Evolutionary conservation across 2,797 vertebrate genomes (phyloP), one percentile per base, ranked within the genome.

Genomic region (Trematomus bernacchii): DNA sequence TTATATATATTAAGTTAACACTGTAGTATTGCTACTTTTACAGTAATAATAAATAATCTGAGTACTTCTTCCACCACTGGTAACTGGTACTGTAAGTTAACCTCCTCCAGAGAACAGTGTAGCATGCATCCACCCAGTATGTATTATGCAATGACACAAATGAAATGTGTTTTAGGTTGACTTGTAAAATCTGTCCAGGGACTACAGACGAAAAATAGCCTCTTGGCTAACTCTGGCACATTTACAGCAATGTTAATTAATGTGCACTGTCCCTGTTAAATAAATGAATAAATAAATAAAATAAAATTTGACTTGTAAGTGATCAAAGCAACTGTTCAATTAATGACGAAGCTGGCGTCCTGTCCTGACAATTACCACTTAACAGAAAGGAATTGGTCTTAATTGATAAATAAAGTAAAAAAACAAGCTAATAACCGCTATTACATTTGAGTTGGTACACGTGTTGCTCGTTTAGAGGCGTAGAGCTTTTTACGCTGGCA

Each of bases 401-500:
- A 1, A 57, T 12, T 67, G 15, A 71, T 58, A 53, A 47, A 55
- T 8, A 23, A 3, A 30, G 30, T 1, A 37, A 37, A 27, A n/a
- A 14, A 47, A 47, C 11, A 48, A 50, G 4, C 6, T 63, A 7
- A 27, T 3, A 54, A 47, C 46, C 1, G 5, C 42, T 0, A 63
- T 51, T 66, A 18, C 0, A 50, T 60, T 59, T 13, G 15, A 21
- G 40, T 66, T 48, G 13, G 13, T 15, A 15, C 0, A 44, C 21
- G 64, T 73, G 23, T 30, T 43, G 51, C 37, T 71, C 15, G 15
- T 54, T 75, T 3, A 63, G 61, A 67, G 0, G 13, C 60, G 50
- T 27, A 21, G 44, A 85, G 72, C 66, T 72, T 40, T 33, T 81
- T 44, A 16, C 43, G 79, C 82, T 79, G 78, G 84, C 71, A 79